phyloP scores from a whole-genome alignment of 2,888 invertebrate species.

The Limnephilus rhombicus region DNA sequence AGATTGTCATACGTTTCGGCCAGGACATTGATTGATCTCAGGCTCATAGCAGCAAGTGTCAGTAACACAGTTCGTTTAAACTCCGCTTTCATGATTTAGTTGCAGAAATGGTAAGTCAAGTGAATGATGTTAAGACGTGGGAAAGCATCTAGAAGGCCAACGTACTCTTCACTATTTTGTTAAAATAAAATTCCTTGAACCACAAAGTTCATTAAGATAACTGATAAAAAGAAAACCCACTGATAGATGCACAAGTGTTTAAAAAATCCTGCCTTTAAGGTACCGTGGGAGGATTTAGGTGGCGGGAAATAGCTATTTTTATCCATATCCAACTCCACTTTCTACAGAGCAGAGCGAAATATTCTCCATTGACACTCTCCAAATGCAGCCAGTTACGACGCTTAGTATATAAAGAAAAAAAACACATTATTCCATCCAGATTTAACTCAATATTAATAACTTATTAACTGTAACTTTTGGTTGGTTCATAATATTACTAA shows the following conservation, averaged over 20 bases:
- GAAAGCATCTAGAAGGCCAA: neutral
- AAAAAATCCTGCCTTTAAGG: neutral
- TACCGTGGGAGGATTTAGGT: neutral
- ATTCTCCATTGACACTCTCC: neutral
- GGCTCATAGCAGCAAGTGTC: neutral
- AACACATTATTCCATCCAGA: conserved; percentile 1
- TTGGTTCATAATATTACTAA: neutral
- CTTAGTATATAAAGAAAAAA: neutral
- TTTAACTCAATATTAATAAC: neutral
- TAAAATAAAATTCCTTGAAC: neutral
- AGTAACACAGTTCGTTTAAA: neutral
- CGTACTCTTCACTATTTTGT: neutral
- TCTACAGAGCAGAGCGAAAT: neutral
- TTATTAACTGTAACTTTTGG: neutral
- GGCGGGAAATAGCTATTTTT: neutral
- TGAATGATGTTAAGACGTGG: neutral
- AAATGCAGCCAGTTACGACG: neutral
- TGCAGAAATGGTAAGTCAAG: neutral
- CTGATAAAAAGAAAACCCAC: neutral
- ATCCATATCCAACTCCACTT: neutral
- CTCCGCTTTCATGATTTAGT: neutral
- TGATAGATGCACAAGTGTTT: neutral
- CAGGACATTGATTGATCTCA: neutral
- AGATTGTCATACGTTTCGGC: neutral
- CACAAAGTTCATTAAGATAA: neutral